These are phyloP conservation scores for Neolamprologus longior DNA, from an alignment of 2,113 vertebrate genomes.

Conservation along the genomic window DNA sequence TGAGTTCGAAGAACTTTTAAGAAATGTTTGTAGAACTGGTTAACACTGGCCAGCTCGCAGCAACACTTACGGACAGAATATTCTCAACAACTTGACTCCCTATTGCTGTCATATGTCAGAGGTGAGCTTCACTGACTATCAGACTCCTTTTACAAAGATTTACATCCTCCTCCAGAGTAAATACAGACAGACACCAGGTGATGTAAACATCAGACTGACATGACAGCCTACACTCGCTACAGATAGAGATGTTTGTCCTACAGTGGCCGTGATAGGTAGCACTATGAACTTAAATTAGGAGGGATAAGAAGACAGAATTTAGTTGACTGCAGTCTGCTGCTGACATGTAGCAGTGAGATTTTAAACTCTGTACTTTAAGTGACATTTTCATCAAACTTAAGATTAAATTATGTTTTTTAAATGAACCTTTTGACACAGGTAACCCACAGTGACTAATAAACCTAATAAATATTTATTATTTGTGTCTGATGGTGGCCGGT, in stretches of 20 bases:
- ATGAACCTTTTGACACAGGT: background rate
- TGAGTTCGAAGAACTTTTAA: background rate
- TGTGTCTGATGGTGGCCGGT: accelerated
- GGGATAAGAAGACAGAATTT: background rate
- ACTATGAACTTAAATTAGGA: background rate
- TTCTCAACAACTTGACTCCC: background rate
- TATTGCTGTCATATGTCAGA: background rate
- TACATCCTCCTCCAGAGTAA: background rate
- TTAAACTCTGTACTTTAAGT: background rate
- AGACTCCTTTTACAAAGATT: background rate
- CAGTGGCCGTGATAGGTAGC: accelerated
- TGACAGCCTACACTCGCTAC: background rate
- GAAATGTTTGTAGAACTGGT: background rate
- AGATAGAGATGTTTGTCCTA: background rate
- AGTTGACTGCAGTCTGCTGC: background rate
- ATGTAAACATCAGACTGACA: background rate
- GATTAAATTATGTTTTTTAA: background rate
- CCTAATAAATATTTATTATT: background rate
- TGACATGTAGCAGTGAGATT: background rate
- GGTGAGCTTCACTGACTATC: background rate
- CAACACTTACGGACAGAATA: background rate
- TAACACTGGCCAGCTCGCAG: background rate
- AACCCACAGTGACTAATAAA: background rate
- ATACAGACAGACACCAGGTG: background rate
- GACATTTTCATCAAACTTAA: background rate